Conservation (phyloP, 1,140 invertebrate species). For the Ylistrum balloti region DNA sequence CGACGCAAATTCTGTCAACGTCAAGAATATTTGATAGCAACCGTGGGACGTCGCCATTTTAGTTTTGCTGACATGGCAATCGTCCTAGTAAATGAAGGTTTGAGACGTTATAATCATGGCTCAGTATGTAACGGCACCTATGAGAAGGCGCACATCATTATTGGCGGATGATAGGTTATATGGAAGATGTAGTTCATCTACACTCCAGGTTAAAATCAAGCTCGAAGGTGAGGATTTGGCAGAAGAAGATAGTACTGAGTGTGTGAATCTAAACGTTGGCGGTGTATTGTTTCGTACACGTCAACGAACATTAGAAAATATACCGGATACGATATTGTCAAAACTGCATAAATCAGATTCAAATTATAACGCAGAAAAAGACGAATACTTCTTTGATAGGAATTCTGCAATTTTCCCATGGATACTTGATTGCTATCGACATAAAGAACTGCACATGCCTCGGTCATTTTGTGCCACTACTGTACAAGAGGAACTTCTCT, state of each 20-base stretch:
- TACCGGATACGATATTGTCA: neutral
- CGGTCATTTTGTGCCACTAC: slow-evolving; percentile 3
- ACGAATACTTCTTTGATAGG: neutral
- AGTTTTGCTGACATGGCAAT: neutral
- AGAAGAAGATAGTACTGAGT: neutral
- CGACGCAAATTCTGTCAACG: neutral
- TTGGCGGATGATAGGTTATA: neutral
- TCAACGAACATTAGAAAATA: neutral
- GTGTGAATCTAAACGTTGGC: neutral
- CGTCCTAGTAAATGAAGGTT: neutral
- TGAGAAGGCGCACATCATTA: neutral
- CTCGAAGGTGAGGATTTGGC: neutral
- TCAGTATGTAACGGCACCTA: neutral
- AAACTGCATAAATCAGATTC: neutral
- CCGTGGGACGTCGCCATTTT: neutral
- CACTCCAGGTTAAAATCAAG: neutral
- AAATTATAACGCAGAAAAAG: neutral
- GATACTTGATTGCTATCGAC: neutral
- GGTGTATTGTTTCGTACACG: neutral
- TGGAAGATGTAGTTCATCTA: neutral
- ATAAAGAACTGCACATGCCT: neutral
- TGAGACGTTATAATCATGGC: neutral
- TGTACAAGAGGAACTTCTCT: neutral
- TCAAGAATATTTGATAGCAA: neutral
- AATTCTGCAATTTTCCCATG: slow-evolving; percentile 28